Percentiles rank a stretch among this genome's conserved stretches.
phyloP scores from a whole-genome alignment of 2,888 invertebrate species.

The Xylota sylvarum region DNA sequence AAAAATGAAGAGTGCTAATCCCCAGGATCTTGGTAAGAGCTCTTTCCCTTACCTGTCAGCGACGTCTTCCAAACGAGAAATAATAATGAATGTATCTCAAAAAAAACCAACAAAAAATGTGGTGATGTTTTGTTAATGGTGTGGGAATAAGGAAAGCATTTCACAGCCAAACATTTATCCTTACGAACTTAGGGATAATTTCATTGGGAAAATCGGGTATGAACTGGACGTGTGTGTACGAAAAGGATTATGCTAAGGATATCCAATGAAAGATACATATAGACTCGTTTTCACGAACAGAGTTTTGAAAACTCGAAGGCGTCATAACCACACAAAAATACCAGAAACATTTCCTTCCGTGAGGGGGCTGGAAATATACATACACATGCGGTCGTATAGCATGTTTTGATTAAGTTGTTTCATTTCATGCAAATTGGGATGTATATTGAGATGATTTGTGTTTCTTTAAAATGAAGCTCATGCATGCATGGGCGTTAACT shows the following conservation, averaged over 20 bases:
- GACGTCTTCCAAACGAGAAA: background rate
- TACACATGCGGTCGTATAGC: too few relatives aligned
- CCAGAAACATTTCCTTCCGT: too few relatives aligned
- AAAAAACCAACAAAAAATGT: background rate
- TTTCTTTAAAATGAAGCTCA: too few relatives aligned
- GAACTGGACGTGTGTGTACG: background rate
- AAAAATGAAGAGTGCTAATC: constrained; percentile 9
- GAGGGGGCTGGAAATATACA: too few relatives aligned
- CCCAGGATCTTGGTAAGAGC: background rate
- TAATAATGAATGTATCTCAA: background rate
- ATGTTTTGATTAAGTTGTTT: too few relatives aligned
- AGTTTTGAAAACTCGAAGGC: too few relatives aligned
- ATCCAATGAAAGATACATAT: background rate
- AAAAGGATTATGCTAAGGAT: background rate
- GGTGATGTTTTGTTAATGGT: background rate
- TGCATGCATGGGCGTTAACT: too few relatives aligned
- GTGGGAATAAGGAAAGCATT: background rate
- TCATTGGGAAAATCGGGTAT: background rate
- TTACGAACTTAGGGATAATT: background rate
- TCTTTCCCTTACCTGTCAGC: constrained; percentile 7
- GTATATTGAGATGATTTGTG: too few relatives aligned
- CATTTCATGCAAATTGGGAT: too few relatives aligned
- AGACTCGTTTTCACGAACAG: background rate
- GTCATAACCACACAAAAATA: too few relatives aligned
- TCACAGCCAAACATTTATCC: background rate